Conservation (phyloP, 2,113 vertebrate species). For the Gambusia affinis region DNA sequence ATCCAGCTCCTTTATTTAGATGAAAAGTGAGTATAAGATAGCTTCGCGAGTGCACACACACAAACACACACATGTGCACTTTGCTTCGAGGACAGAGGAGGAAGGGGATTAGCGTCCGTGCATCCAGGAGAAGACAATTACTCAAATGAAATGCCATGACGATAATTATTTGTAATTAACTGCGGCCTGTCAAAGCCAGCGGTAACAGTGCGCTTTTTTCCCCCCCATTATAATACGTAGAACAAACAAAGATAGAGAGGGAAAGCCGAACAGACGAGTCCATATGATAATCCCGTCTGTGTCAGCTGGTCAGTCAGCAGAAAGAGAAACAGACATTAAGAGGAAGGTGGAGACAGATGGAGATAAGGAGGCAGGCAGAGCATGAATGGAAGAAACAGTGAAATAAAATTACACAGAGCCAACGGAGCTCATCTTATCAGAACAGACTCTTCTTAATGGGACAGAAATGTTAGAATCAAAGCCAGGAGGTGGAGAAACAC, state of each 20-base stretch:
- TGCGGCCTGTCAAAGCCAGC: conserved; percentile 61
- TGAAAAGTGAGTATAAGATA: conserved; percentile 18
- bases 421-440: conserved; percentile 25
- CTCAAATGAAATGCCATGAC: conserved; percentile 74
- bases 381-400: conserved; percentile 8
- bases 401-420: conserved; percentile 9
- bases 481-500: conserved; percentile 26
- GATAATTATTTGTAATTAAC: conserved; percentile 77
- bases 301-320: conserved; percentile 30
- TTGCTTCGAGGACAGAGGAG: conserved; percentile 55
- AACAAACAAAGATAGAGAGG: conserved; percentile 65
- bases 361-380: conserved; percentile 24
- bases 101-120: conserved; percentile 65
- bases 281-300: conserved; percentile 46
- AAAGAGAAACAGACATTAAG: conserved; percentile 36
- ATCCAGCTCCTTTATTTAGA: conserved; percentile 45
- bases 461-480: conserved; percentile 55
- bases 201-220: conserved; percentile 56
- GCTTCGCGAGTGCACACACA: conserved; percentile 12
- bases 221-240: conserved; percentile 46
- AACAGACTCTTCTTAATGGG: conserved; percentile 37
- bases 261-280: conserved; percentile 40
- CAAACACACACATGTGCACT: conserved; percentile 24
- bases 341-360: conserved; percentile 33
- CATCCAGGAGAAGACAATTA: conserved; percentile 73